These are phyloP conservation scores for Paracentrotus lividus DNA, from an alignment of 53 echinoderm and acorn worm genomes.

Conservation along the genomic window DNA sequence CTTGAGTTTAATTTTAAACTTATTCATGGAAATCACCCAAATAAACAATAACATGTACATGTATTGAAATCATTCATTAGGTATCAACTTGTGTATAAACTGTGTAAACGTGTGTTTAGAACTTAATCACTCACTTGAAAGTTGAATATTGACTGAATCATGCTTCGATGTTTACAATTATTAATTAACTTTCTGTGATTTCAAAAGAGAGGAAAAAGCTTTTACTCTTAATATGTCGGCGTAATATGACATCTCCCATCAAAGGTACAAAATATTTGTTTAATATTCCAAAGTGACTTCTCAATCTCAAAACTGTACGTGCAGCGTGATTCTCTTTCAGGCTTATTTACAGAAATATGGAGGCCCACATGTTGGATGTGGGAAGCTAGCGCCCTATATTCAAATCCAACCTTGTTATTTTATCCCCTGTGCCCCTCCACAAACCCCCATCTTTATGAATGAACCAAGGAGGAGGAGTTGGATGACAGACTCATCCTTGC, in stretches of 20 bases:
- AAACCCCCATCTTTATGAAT: conserved; percentile 32
- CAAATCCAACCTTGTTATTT: neutral
- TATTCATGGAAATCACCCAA: neutral
- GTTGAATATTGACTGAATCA: too few relatives aligned
- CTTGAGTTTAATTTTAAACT: neutral
- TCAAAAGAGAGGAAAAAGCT: neutral
- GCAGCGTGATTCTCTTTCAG: too few relatives aligned
- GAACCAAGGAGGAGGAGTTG: neutral
- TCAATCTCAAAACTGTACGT: too few relatives aligned
- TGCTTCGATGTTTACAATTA: neutral
- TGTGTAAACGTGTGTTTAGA: neutral
- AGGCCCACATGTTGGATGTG: too few relatives aligned
- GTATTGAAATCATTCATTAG: neutral
- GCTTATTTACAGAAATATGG: too few relatives aligned
- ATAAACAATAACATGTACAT: conserved; percentile 31
- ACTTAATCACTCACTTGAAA: neutral
- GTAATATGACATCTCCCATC: neutral
- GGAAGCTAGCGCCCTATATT: neutral
- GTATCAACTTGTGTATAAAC: neutral
- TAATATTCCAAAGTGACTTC: neutral
- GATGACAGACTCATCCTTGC: conserved; percentile 36
- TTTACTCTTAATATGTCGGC: too few relatives aligned
- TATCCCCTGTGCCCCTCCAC: neutral
- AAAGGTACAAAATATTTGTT: neutral
- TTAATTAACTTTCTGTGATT: neutral